Evolutionary conservation across 1,140 invertebrate genomes (phyloP).

Genomic region (Hesperophylax magnus): DNA sequence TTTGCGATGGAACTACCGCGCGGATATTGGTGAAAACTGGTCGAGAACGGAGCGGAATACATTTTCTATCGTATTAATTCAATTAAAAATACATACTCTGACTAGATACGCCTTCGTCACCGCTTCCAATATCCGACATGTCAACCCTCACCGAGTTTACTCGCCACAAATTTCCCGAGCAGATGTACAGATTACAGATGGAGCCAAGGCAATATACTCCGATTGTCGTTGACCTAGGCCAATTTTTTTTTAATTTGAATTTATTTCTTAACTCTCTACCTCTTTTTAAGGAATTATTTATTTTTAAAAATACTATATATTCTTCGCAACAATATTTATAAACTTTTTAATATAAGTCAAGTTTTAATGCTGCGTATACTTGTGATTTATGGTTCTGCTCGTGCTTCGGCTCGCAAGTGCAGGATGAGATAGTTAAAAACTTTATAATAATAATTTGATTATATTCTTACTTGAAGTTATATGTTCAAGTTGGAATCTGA

Average conservation of each 20-base stretch:
- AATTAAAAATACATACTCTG: conserved; percentile 76
- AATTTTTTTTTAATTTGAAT: conserved; percentile 34
- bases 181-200: conserved; percentile 46
- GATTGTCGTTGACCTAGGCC: conserved; percentile 53
- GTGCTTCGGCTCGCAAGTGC: too few species aligned
- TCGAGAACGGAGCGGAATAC: conserved; percentile 59
- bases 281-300: too few species aligned
- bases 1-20: conserved; percentile 60
- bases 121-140: conserved; percentile 81
- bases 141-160: conserved; percentile 72
- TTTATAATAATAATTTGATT: too few species aligned
- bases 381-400: too few species aligned
- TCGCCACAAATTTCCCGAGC: conserved; percentile 52
- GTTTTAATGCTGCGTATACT: too few species aligned
- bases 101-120: conserved; percentile 80
- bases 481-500: too few species aligned
- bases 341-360: too few species aligned
- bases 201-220: conserved; percentile 37
- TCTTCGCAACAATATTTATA: too few species aligned
- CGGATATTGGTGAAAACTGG: conserved; percentile 59
- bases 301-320: too few species aligned
- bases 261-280: neutral
- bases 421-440: too few species aligned
- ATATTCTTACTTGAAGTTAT: too few species aligned
- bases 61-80: conserved; percentile 59